These are phyloP conservation scores for Papilio dardanus DNA, from an alignment of 1,140 invertebrate genomes.

Conservation along the genomic window DNA sequence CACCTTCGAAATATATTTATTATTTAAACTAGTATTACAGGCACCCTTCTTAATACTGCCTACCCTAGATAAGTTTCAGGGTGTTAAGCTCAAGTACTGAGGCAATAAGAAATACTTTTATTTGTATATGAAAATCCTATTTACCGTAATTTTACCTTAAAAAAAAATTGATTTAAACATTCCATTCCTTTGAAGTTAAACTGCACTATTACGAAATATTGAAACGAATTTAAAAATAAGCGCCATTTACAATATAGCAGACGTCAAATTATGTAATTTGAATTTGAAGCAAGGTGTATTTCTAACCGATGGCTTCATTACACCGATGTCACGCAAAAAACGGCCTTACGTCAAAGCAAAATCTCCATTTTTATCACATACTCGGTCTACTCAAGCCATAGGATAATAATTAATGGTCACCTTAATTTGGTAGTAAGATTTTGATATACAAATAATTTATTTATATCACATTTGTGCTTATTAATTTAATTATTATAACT, in stretches of 20 bases:
- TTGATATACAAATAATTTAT: neutral
- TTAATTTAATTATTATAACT: too few relatives aligned
- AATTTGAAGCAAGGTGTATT: too few relatives aligned
- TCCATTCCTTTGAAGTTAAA: neutral
- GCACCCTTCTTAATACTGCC: neutral
- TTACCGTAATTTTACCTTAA: neutral
- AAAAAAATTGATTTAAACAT: neutral
- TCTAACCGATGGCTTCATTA: too few relatives aligned
- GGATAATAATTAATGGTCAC: too few relatives aligned
- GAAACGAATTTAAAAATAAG: too few relatives aligned
- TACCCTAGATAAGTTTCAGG: neutral
- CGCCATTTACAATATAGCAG: too few relatives aligned
- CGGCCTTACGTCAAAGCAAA: too few relatives aligned
- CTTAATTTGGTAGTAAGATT: too few relatives aligned
- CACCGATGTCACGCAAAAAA: too few relatives aligned
- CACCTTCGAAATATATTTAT: neutral
- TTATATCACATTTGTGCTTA: neutral
- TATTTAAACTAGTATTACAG: neutral
- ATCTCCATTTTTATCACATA: too few relatives aligned
- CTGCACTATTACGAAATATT: neutral
- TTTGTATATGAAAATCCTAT: conserved; percentile 6
- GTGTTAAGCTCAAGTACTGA: neutral
- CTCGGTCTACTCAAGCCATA: too few relatives aligned
- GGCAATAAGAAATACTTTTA: neutral
- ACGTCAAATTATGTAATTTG: too few relatives aligned